Base-by-base conservation (phyloP, 2,797 vertebrate species). In the Chelon labrosus region DNA sequence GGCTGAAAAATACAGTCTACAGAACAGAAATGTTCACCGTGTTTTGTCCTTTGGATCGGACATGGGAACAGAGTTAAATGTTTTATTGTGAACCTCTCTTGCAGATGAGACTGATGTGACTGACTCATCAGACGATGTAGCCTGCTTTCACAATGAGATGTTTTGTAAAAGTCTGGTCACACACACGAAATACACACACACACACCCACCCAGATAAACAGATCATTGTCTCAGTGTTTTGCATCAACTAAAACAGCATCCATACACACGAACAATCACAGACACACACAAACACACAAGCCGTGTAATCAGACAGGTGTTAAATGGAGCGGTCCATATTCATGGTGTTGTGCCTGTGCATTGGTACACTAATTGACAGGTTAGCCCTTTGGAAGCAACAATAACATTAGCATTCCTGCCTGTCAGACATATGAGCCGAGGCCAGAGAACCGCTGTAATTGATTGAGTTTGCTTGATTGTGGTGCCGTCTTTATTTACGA, bases 381-480 rank as follows among this genome's bases (percentile, higher is more conserved):
- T 91, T 93, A 92, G 91, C 90, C 93, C 94, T 95, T 95, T 96
- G 94, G 88, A 95, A 92, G 92, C 89, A 92, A 95, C 93, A 95
- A 92, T 94, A 95, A 93, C 95, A 95, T 96, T 95, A 96, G 92
- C 77, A 80, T 95, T 94, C 82, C 90, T 86, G 92, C 93, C 86
- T 93, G 94, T 94, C 93, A 93, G 88, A 92, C 90, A 58, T 92
- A 91, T 92, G 92, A 94, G 92, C 91, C 13, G 91, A 94, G 94
- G 93, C 91, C 93, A 94, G 94, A 94, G 92, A 94, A 92, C 86
- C 89, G 92, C 93, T 94, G 95, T 95, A 96, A 96, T 96, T 96
- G 95, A 97, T 97, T 95, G 96, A 96, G 96, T 98, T 97, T 96
- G 90, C 95, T 94, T 97, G 97, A 98, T 97, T 97, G 96, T 97